A percentile compares a stretch with the other conserved stretches of the same genome.
Conservation (phyloP, 2,113 vertebrate genomes). For the Syrrhaptes paradoxus region DNA sequence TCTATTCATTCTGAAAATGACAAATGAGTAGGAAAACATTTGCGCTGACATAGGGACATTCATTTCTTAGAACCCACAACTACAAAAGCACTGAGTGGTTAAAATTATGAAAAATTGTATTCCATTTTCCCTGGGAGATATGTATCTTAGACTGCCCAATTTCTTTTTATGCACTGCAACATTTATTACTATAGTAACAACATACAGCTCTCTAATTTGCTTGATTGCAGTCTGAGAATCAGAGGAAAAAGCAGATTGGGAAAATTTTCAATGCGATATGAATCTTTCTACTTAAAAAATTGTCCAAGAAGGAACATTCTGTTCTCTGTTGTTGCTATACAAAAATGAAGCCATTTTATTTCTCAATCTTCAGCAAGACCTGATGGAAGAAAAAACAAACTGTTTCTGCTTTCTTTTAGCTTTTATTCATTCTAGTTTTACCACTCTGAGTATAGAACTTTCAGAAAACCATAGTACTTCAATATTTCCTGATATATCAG, state of each 20-base stretch:
- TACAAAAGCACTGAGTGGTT: conserved; percentile 21
- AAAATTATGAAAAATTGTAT: conserved; percentile 58
- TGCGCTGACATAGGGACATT: background rate
- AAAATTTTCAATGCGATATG: conserved; percentile 28
- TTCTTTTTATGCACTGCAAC: conserved; percentile 35
- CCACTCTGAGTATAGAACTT: background rate
- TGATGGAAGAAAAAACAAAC: background rate
- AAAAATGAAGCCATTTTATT: conserved; percentile 8
- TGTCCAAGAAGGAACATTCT: conserved; percentile 16
- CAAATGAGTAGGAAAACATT: background rate
- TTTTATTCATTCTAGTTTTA: background rate
- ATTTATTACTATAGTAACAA: conserved; percentile 74
- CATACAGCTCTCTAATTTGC: conserved; percentile 57
- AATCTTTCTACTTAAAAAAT: conserved; percentile 39
- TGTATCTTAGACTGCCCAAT: conserved; percentile 4
- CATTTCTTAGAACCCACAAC: background rate
- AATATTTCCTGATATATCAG: background rate
- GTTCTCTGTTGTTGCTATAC: background rate
- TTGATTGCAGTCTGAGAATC: conserved; percentile 46
- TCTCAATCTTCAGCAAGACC: background rate
- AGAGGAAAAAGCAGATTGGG: conserved; percentile 19
- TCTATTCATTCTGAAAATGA: conserved; percentile 3
- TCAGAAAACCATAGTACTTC: background rate
- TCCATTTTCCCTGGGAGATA: conserved; percentile 48
- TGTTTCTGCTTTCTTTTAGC: background rate